Evolutionary conservation across 2,113 vertebrate genomes (phyloP).

Genomic region (Accipiter cooperii): DNA sequence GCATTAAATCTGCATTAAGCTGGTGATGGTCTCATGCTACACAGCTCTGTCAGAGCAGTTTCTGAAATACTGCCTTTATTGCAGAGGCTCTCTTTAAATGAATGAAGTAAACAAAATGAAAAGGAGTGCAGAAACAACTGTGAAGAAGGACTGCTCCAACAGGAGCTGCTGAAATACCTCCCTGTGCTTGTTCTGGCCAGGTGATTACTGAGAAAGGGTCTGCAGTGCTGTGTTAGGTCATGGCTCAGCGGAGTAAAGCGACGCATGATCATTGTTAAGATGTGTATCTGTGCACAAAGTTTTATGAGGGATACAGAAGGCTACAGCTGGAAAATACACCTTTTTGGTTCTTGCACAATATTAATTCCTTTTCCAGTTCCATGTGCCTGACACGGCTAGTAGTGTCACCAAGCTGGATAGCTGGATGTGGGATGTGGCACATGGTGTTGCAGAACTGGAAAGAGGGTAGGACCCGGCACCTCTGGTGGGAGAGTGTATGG

Average conservation of each 20-base stretch:
- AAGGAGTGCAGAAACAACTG: neutral
- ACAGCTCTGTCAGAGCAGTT: neutral
- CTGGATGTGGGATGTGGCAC: neutral
- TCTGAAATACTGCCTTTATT: neutral
- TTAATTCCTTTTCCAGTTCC: neutral
- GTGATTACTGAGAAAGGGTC: neutral
- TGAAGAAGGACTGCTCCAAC: neutral
- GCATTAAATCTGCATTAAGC: neutral
- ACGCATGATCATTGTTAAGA: accelerated
- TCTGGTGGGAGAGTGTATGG: neutral
- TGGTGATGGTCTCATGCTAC: neutral
- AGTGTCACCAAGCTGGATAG: neutral
- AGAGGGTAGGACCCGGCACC: neutral
- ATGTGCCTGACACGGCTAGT: neutral
- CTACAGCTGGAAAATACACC: neutral
- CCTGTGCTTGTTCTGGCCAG: neutral
- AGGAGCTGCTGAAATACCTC: neutral
- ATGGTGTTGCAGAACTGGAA: neutral
- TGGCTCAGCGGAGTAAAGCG: neutral
- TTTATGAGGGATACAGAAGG: neutral
- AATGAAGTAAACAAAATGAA: neutral
- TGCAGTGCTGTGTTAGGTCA: neutral
- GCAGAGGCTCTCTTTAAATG: neutral
- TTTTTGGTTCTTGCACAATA: neutral
- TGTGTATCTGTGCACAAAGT: accelerated